Base-by-base conservation (phyloP, 92 coral and sea anemone species). In the Palythoa heliodiscus region DNA sequence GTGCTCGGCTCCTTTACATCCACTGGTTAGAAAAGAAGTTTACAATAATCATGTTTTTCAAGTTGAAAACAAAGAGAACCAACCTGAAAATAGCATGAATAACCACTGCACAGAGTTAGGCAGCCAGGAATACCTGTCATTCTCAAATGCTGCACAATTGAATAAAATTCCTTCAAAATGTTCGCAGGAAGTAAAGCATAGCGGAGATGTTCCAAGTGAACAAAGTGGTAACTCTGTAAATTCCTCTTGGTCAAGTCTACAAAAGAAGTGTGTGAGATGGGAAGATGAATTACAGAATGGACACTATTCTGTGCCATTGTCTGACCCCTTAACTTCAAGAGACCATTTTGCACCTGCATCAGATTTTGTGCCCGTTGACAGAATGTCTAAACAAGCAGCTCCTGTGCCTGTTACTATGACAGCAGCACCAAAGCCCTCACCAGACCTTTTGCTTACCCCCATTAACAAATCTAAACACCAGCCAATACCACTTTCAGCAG, bases 361-460 rank as follows among this genome's bases (percentile, higher is more conserved):
- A 63, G 71, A 24, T 14, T 76, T 82, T 7, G 58, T 71, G 29
- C 75, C 73, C n/a, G 53, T 17, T 71, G 29, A 13, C 47, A 70
- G 35, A 23, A n/a, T 57, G 63, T 29, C 82, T 24, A 57, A 69
- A 78, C 58, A 82, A 61, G 23, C 73, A 39, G 83, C 84, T 37
- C 95, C 95, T 23, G 82, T 89, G 38, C 98, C 98, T 24, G 87
- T 88, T 38, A 52, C 92, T 73, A 90, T 88, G 93, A 83, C 90
- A 68, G 85, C 93, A 37, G 83, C 70, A 39, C 97, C 96, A 19
- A 53, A 81, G 64, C 97, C 95, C 22, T 91, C 95, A 60, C 92
- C 91, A 71, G 97, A 92, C 38, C 87, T 93, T 60, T 86, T 88
- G 90, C 90, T 93, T 70, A 93, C 95, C 70, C 95, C 95, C 16